Conservation (phyloP, 37 sponge, comb jelly and placozoan genomes). For the Petrosia ficiformis region DNA sequence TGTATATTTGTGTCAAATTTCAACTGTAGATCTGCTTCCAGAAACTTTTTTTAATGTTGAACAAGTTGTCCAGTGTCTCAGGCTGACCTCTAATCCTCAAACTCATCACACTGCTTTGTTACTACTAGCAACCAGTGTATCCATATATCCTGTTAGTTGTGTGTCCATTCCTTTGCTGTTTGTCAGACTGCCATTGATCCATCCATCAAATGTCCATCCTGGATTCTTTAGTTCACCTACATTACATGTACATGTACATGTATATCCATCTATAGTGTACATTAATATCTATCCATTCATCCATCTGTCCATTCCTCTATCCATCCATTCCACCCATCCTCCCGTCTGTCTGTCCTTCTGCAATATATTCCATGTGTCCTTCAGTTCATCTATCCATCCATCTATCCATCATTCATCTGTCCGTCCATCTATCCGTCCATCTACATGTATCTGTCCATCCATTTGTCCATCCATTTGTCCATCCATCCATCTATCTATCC, state of each 20-base stretch:
- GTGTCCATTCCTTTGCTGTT: too few species aligned
- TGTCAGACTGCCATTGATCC: too few species aligned
- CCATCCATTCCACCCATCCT: not conserved
- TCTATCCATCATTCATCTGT: too few species aligned
- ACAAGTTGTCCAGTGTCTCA: conserved; percentile 75
- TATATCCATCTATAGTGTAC: not conserved
- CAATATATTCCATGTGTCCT: not conserved
- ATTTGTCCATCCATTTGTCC: too few species aligned
- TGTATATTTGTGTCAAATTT: too few species aligned
- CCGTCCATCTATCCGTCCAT: too few species aligned
- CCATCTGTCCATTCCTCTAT: not conserved
- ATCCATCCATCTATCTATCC: too few species aligned
- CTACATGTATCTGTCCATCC: too few species aligned
- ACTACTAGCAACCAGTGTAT: conserved; percentile 57
- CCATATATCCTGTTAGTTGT: conserved; percentile 76
- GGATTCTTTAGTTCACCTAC: not conserved
- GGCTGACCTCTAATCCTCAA: conserved; percentile 60
- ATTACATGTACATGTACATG: not conserved
- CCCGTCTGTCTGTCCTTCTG: not conserved
- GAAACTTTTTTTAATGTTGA: conserved; percentile 85
- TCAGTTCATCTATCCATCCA: not conserved
- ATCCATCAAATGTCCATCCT: too few species aligned
- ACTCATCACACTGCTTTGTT: conserved; percentile 83
- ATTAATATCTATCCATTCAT: not conserved
- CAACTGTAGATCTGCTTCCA: conserved; percentile 20